Evolutionary conservation across 2,113 vertebrate species (phyloP).

Genomic region (Erythrolamprus reginae): DNA sequence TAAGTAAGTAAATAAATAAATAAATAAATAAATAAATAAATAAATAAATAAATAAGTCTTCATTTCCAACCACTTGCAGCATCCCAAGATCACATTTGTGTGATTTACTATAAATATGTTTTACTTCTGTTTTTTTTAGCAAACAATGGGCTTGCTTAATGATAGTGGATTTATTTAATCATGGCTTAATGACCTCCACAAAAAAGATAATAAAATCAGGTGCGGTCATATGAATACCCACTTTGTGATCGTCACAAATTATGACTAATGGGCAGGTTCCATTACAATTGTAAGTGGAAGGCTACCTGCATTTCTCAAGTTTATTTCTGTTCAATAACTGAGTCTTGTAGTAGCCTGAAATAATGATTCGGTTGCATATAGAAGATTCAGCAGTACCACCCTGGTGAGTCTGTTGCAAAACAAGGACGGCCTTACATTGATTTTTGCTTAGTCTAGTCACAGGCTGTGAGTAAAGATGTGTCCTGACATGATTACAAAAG

Average conservation of each 20-base stretch:
- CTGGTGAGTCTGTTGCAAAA: neutral
- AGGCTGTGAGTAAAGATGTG: neutral
- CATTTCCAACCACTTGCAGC: neutral
- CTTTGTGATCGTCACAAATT: neutral
- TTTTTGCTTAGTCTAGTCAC: neutral
- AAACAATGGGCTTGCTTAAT: neutral
- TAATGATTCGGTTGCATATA: neutral
- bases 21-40: no score
- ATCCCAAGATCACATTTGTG: neutral
- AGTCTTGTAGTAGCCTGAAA: neutral
- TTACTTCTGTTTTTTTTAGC: neutral
- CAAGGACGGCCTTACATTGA: neutral
- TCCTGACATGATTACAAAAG: neutral
- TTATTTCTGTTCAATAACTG: neutral
- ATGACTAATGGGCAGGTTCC: neutral
- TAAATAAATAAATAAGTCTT: no score
- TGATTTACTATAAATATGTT: neutral
- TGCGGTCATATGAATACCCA: neutral
- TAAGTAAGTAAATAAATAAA: no score
- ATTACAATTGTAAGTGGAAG: neutral
- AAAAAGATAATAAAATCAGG: neutral
- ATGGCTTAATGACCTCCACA: neutral
- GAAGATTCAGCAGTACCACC: neutral
- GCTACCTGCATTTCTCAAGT: neutral
- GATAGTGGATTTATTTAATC: neutral